These are phyloP conservation scores for Alaudala cheleensis DNA, from an alignment of 2,113 vertebrate species.

Conservation along the genomic window DNA sequence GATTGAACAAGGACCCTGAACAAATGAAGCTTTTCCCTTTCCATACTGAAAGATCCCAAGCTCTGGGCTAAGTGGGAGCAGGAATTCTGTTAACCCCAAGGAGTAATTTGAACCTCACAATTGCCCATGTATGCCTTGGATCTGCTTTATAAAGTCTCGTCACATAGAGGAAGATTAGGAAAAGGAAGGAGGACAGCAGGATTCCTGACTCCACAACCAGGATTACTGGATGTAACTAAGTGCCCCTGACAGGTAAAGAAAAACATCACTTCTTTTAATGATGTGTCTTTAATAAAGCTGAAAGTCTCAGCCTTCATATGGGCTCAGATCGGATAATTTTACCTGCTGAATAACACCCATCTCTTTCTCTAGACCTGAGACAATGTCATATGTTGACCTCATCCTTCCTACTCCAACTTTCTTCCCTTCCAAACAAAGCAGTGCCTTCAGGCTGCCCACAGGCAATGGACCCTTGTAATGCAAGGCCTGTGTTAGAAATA, in stretches of 20 bases:
- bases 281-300: neutral
- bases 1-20: neutral
- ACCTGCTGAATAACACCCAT: neutral
- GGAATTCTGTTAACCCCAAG: neutral
- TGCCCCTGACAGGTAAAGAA: neutral
- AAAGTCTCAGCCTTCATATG: neutral
- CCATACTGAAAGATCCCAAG: neutral
- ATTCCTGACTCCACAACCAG: neutral
- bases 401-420: neutral
- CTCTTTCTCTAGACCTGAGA: neutral
- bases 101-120: neutral
- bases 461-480: neutral
- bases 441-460: neutral
- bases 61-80: neutral
- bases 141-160: neutral
- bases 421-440: neutral
- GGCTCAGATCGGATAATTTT: neutral
- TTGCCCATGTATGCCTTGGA: neutral
- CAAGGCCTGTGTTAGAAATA: neutral
- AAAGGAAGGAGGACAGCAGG: neutral
- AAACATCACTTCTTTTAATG: neutral
- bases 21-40: neutral
- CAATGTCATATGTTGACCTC: neutral
- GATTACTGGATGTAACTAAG: neutral
- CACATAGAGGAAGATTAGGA: neutral